Conservation (phyloP, 2,888 invertebrate genomes). For the Lysandra bellargus region DNA sequence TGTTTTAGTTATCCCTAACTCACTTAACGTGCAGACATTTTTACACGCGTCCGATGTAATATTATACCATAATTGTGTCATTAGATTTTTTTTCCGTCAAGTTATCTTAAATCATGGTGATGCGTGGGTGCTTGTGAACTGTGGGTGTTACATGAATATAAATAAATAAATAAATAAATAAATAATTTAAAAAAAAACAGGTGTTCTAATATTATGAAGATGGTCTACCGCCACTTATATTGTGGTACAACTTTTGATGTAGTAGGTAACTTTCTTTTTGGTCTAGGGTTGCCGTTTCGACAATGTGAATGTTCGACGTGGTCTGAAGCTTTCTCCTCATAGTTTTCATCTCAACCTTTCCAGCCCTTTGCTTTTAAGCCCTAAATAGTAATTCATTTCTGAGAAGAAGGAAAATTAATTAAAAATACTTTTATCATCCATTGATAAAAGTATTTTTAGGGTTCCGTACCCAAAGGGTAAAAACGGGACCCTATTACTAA, state of each 20-base stretch:
- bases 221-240: not conserved
- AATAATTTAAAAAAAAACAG: no score
- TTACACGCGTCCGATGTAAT: no score
- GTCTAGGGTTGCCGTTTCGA: not conserved
- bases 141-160: no score
- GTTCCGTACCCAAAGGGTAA: no score
- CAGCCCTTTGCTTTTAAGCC: not conserved
- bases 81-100: no score
- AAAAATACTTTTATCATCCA: no score
- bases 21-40: no score
- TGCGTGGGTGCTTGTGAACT: not conserved
- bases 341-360: not conserved
- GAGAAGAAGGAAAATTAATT: not conserved
- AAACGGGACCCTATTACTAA: no score
- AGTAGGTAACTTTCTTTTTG: slow-evolving; percentile 3
- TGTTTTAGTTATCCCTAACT: no score
- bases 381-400: not conserved
- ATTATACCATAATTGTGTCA: no score
- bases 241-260: not conserved
- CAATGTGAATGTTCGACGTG: not conserved
- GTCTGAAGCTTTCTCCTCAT: not conserved
- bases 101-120: not conserved
- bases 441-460: no score
- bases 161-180: no score
- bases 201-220: not conserved